A percentile compares a stretch with the other conserved stretches of the same genome.
These are phyloP conservation scores for Aldrovandia affinis DNA, from an alignment of 2,797 vertebrate species.

Conservation along the genomic window DNA sequence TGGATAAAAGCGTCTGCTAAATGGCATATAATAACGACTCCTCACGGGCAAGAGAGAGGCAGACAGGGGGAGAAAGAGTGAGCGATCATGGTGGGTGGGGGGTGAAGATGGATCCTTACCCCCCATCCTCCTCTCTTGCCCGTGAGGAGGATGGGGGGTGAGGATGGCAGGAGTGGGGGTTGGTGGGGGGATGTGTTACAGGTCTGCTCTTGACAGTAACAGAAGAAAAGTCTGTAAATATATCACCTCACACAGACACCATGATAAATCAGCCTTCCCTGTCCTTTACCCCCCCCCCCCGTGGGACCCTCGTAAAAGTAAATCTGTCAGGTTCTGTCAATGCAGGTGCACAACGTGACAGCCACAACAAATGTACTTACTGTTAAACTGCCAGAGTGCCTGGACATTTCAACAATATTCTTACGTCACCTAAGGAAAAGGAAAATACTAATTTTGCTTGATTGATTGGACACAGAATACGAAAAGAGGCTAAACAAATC, in stretches of 20 bases:
- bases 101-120: too few species aligned
- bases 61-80: background rate
- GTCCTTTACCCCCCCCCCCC: background rate
- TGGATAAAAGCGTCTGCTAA: too few species aligned
- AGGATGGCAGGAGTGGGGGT: background rate
- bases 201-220: slow-evolving; percentile 13
- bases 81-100: too few species aligned
- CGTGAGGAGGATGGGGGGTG: background rate
- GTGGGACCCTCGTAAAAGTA: background rate
- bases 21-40: too few species aligned
- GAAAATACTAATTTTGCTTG: background rate
- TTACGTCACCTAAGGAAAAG: background rate
- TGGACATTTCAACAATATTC: background rate
- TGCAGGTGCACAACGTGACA: background rate
- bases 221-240: slow-evolving; percentile 1
- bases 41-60: background rate
- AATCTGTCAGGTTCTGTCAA: background rate
- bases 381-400: background rate
- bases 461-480: background rate
- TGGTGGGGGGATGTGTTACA: background rate
- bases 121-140: too few species aligned
- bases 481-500: background rate
- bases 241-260: background rate
- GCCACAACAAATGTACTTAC: background rate
- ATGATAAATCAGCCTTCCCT: background rate